Percentiles rank a stretch among this genome's conserved stretches.
These are phyloP conservation scores for Tenthredo notha DNA, from an alignment of 2,888 invertebrate genomes.

Conservation along the genomic window DNA sequence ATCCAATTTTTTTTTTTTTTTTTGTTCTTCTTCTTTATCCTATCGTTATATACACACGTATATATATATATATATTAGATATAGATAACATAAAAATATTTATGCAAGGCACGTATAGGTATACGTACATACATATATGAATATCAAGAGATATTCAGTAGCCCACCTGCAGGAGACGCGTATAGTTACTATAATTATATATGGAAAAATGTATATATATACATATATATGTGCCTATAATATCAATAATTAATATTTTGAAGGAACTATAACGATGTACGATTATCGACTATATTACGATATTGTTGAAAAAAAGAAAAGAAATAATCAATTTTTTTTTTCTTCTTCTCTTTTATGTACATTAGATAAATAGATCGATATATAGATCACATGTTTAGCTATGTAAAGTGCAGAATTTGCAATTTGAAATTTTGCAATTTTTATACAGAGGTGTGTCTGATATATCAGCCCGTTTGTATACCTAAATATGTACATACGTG, in stretches of 20 bases:
- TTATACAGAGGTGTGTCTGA: too few species aligned
- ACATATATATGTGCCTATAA: not conserved
- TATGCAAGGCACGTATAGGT: constrained; percentile 3
- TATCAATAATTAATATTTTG: not conserved
- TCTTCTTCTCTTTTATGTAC: too few species aligned
- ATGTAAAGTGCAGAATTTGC: too few species aligned
- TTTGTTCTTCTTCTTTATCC: not conserved
- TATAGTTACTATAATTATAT: not conserved
- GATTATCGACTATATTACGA: not conserved
- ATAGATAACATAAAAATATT: not conserved
- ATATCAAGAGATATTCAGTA: too few species aligned
- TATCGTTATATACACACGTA: not conserved
- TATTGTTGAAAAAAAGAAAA: too few species aligned
- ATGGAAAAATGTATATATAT: not conserved
- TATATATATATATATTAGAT: not conserved
- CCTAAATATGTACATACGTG: too few species aligned
- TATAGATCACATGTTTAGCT: too few species aligned
- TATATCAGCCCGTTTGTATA: too few species aligned
- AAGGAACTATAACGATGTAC: not conserved
- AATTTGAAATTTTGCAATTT: too few species aligned
- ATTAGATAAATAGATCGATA: too few species aligned
- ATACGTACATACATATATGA: not conserved
- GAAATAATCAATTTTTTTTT: too few species aligned
- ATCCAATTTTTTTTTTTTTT: too few species aligned
- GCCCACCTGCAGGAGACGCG: not conserved